Evolutionary conservation across 2,888 invertebrate species (phyloP).

Genomic region (Rhodophaea formosa): DNA sequence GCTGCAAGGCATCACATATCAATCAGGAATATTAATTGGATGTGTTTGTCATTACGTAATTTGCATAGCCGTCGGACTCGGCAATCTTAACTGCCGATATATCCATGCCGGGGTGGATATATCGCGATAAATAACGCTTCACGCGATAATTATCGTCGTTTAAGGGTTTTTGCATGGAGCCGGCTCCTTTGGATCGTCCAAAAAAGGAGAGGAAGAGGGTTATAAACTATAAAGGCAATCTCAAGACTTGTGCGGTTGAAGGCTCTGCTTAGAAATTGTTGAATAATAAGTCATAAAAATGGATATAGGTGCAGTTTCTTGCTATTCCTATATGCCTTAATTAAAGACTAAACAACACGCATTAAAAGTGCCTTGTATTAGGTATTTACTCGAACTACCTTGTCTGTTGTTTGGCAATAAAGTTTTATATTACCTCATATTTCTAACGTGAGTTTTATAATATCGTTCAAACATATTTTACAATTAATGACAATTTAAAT

Average conservation of each 20-base stretch:
- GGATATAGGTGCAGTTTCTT: too few relatives aligned
- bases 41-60: conserved; percentile 4
- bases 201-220: not conserved
- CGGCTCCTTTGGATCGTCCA: conserved; percentile 1
- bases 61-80: conserved; percentile 2
- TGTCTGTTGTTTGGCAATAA: too few relatives aligned
- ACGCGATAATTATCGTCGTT: not conserved
- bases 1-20: not conserved
- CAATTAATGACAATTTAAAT: too few relatives aligned
- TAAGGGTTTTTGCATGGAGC: not conserved
- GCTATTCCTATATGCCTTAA: too few relatives aligned
- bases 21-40: conserved; percentile 4
- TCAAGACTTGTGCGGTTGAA: not conserved
- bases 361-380: too few relatives aligned
- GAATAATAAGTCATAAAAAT: too few relatives aligned
- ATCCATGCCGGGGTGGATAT: not conserved
- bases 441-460: too few relatives aligned
- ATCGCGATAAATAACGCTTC: not conserved
- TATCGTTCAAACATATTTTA: too few relatives aligned
- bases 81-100: not conserved
- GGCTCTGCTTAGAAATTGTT: too few relatives aligned
- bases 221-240: not conserved
- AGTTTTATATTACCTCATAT: too few relatives aligned
- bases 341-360: too few relatives aligned
- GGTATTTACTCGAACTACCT: too few relatives aligned